Evolutionary conservation across 2,888 invertebrate species (phyloP), one percentile per base, ranked within the genome.

Genomic region (Pediacus dermestoides): DNA sequence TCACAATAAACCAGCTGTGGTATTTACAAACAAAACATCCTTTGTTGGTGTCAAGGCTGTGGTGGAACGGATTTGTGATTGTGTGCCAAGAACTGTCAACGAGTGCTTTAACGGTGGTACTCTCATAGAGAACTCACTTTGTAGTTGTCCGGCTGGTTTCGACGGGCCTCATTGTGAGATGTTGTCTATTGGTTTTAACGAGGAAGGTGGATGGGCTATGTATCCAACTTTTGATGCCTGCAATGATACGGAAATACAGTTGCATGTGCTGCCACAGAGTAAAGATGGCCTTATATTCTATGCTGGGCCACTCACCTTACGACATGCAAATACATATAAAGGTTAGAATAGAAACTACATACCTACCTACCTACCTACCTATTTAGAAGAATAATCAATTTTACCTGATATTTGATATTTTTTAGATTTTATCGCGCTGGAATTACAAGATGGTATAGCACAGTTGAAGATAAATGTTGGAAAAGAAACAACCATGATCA

Each of bases 171-270:
- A 85, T 39, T 99, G 99, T 68, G 94, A 97, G 70, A 79, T 87
- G 44, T 82, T 89, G 1, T 82, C 85, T 0, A 82, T 94, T 48
- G 88, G 88, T 11, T 96, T 96, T 72, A 78, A 78, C 45, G 89
- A 92, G n/a, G 80, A 83, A 53, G 92, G 94, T 6, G 91, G 93
- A 6, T 96, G 88, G 80, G 94, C 95, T 0, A 83, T 96, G 77
- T 94, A 92, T 73, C 82, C 86, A 0, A 79, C 92, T 0, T 81
- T 93, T 16, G 83, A 88, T 16, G 82, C 89, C 3, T 96, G 96
- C 66, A 84, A 85, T 48, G 84, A 86, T 38, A 86, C 90, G 0
- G 81, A 80, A 52, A 81, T 94, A 38, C 82, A 84, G 13, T 65
- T 97, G 39, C 87, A 90, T 49, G 78, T 97, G 55, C 78, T 83